A percentile compares a stretch with the other conserved stretches of the same genome.
Conservation (phyloP, 2,888 invertebrate genomes). For the Drosophila dives region DNA sequence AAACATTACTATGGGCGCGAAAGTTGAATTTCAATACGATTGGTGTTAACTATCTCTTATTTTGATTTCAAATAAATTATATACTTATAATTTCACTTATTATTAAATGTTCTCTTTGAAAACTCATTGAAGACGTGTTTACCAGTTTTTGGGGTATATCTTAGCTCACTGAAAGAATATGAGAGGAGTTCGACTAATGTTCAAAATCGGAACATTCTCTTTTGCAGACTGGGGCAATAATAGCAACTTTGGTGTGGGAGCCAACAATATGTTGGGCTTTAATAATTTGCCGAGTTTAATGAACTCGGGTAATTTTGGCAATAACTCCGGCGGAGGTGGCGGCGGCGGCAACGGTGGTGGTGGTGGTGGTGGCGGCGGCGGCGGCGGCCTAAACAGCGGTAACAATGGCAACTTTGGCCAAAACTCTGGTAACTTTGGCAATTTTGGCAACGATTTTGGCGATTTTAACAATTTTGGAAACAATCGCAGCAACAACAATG, state of each 20-base stretch:
- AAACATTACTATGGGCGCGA: background rate
- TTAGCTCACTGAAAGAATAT: background rate
- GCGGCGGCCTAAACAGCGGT: constrained; percentile 35
- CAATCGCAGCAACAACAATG: constrained; percentile 61
- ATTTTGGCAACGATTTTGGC: constrained; percentile 66
- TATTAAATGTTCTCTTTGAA: background rate
- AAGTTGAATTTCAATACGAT: background rate
- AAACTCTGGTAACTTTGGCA: constrained; percentile 66
- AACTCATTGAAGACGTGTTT: constrained; percentile 3
- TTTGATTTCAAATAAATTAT: background rate
- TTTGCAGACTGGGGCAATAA: constrained; percentile 78
- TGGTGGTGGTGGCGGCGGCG: constrained; percentile 41
- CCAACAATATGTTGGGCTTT: constrained; percentile 83
- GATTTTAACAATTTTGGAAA: constrained; percentile 73
- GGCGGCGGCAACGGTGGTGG: constrained; percentile 42
- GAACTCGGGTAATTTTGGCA: constrained; percentile 80
- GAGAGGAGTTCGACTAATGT: constrained; percentile 11
- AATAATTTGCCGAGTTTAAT: constrained; percentile 79
- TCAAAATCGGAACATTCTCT: constrained; percentile 22
- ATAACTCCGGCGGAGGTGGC: constrained; percentile 79
- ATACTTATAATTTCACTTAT: background rate
- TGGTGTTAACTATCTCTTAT: background rate
- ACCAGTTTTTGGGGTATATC: background rate
- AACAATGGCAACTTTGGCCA: constrained; percentile 70
- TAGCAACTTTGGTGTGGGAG: constrained; percentile 78